These are phyloP conservation scores for Pseudochirops corinnae DNA, from an alignment of 2,797 vertebrate species.

Conservation along the genomic window DNA sequence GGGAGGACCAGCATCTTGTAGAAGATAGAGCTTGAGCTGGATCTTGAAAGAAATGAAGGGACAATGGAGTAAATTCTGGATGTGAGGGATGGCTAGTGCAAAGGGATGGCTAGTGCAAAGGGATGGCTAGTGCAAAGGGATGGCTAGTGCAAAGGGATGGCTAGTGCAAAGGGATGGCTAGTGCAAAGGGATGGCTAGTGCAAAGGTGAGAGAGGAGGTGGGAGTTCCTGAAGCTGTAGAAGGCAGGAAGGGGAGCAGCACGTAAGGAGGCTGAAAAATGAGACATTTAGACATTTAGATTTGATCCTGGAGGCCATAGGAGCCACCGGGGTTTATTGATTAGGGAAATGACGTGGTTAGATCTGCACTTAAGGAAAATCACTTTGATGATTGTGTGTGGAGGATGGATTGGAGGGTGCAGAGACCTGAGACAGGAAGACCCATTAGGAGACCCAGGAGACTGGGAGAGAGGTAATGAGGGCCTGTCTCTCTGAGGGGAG, in stretches of 20 bases:
- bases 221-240: slow-evolving; percentile 4
- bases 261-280: neutral
- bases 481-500: neutral
- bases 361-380: neutral
- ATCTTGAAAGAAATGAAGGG: neutral
- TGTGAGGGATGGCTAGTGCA: neutral
- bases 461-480: neutral
- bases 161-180: too few species aligned
- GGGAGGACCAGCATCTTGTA: neutral
- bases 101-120: too few species aligned
- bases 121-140: too few species aligned
- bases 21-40: neutral
- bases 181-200: neutral
- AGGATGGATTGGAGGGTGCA: neutral
- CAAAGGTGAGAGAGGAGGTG: neutral
- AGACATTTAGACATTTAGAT: neutral
- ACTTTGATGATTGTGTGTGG: neutral
- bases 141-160: too few species aligned
- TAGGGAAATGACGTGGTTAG: neutral
- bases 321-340: neutral
- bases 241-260: neutral
- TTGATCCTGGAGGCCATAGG: neutral
- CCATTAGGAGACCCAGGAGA: neutral
- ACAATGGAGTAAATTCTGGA: neutral
- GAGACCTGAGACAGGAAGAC: neutral